These are phyloP conservation scores for Haliclystus octoradiatus DNA, from an alignment of 30 jellyfish, hydroid and myxozoan genomes.

Conservation along the genomic window DNA sequence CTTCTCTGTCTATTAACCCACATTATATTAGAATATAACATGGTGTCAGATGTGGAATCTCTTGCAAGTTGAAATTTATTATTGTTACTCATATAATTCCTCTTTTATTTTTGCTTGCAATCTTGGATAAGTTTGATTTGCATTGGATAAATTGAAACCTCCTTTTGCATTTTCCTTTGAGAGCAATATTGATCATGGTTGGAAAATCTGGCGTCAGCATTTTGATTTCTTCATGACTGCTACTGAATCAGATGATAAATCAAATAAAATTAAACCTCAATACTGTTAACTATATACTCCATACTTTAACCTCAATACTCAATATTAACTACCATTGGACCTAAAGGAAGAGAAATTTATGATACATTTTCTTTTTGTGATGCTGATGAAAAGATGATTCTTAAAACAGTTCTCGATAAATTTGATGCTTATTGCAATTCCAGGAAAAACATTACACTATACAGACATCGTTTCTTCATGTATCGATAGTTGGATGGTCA, in stretches of 20 bases:
- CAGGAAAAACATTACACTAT: constrained; percentile 18
- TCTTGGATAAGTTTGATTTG: constrained; percentile 1
- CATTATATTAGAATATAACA: constrained; percentile 3
- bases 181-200: constrained; percentile 36
- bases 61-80: constrained; percentile 16
- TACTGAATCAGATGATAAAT: constrained; percentile 31
- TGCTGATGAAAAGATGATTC: constrained; percentile 31
- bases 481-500: constrained; percentile 26
- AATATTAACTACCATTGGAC: constrained; percentile 39
- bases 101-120: too few relatives aligned
- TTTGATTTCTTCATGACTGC: constrained; percentile 31
- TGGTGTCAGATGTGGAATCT: constrained; percentile 25
- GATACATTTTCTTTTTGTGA: constrained; percentile 21
- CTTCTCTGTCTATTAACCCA: too few relatives aligned
- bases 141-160: constrained; percentile 16
- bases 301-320: too few relatives aligned
- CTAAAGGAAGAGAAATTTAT: constrained; percentile 37
- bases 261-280: constrained; percentile 41
- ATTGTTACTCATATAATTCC: too few relatives aligned
- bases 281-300: too few relatives aligned
- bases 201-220: constrained; percentile 33
- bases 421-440: constrained; percentile 31
- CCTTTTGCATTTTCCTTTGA: constrained; percentile 33
- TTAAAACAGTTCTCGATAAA: constrained; percentile 27
- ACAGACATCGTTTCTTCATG: constrained; percentile 36